These are phyloP conservation scores for Tenthredo amoena DNA, from an alignment of 2,888 invertebrate species.

Conservation along the genomic window DNA sequence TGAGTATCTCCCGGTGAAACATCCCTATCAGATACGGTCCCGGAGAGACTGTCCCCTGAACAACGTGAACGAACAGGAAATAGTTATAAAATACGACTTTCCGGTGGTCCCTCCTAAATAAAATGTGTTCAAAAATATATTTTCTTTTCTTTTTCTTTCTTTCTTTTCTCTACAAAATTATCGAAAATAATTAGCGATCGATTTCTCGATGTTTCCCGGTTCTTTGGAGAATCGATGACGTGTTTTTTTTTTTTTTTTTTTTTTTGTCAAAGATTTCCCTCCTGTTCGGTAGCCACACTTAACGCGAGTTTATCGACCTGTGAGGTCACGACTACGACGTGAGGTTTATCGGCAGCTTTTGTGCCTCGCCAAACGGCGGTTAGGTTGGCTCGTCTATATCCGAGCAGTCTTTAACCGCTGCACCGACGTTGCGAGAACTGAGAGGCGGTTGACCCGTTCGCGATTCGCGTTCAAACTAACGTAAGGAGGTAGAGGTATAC, in stretches of 20 bases:
- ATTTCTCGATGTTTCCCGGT: too few species aligned
- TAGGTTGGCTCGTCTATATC: constrained; percentile 19
- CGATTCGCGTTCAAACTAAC: not conserved
- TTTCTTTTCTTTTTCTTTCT: too few species aligned
- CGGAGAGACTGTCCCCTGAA: not conserved
- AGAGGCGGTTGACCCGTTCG: constrained; percentile 40
- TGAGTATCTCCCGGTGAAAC: constrained; percentile 10
- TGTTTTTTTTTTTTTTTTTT: not conserved
- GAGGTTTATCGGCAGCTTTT: constrained; percentile 39
- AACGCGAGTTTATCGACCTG: constrained; percentile 38
- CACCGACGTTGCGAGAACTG: constrained; percentile 1
- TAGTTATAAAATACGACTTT: not conserved
- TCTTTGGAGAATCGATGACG: not conserved
- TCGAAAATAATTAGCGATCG: too few species aligned
- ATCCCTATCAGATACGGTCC: constrained; percentile 28
- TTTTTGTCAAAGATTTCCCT: not conserved
- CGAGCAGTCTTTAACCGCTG: constrained; percentile 5
- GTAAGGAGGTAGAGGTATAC: not conserved
- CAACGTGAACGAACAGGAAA: not conserved
- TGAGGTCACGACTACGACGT: constrained; percentile 29
- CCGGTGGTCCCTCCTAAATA: not conserved
- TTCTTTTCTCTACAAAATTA: too few species aligned
- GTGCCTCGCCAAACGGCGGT: constrained; percentile 35
- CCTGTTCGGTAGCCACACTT: constrained; percentile 6
- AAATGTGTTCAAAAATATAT: too few species aligned